Evolutionary conservation across 2,888 invertebrate species (phyloP), one percentile per base, ranked within the genome.

Genomic region (Electrophaes corylata): DNA sequence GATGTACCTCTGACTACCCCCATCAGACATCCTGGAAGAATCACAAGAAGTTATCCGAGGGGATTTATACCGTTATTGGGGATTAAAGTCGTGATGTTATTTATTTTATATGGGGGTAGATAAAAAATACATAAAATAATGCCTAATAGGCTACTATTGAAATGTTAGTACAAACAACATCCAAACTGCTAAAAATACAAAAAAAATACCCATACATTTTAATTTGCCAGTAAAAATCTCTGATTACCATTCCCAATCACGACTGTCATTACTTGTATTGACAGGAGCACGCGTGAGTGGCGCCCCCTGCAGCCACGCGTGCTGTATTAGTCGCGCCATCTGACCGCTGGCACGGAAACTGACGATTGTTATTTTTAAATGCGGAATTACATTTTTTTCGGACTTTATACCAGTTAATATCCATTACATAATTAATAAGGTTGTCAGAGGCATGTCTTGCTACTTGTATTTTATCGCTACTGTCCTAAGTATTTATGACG

Each of bases 201-300:
- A 40, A 4, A n/a, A 26, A 6, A 44, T 23, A 35, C 45, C 26
- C 44, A 44, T 37, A 31, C 31, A 50, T 20, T 50, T 14, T 11
- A 48, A 48, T 50, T 6, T 6, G 12, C 14, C 6, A 14, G 2
- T 6, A 48, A 29, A 45, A 50, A 57, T 52, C 57, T 48, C n/a
- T 23, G 31, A 58, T 58, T 58, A 44, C 16, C 33, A 52, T 58
- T 53, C 43, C 23, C 37, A 44, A 44, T 48, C 58, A 53, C 58
- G 58, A 33, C 23, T 23, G 18, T 29, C 40, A 46, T 47, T 45
- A 56, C 19, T 41, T 20, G 49, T 48, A 48, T 48, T 53, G 48
- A 33, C 44, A 19, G 43, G 14, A 23, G 37, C 47, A 43, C 52
- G 51, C 52, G 31, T 18, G 43, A 48, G 55, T 44, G 50, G 50